Conservation (phyloP, 2,888 invertebrate species). For the Nymphalis c-album region DNA sequence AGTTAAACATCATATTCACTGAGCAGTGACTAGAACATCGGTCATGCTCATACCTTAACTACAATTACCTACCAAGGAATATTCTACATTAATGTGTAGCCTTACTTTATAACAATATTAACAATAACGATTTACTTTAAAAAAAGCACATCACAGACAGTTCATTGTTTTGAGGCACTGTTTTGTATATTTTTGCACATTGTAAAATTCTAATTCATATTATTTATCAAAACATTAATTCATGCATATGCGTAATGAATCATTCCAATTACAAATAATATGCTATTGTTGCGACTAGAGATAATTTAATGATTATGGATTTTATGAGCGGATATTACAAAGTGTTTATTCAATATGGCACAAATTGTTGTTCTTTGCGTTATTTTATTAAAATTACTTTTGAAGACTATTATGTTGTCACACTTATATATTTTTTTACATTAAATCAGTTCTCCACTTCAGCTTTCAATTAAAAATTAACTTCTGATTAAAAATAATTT, state of each 20-base stretch:
- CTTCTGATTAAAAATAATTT: not conserved
- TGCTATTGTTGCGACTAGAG: too few species aligned
- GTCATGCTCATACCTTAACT: conserved; percentile 34
- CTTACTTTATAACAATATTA: conserved; percentile 35
- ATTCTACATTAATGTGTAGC: conserved; percentile 35
- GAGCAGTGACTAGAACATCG: conserved; percentile 43
- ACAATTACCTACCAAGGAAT: conserved; percentile 37
- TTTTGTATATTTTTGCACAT: conserved; percentile 7
- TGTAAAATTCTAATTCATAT: not conserved
- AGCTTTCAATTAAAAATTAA: not conserved
- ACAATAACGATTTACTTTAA: conserved; percentile 38
- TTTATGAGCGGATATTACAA: not conserved
- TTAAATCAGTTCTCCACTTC: too few species aligned
- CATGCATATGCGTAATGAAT: too few species aligned
- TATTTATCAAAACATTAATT: not conserved
- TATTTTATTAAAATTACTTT: not conserved
- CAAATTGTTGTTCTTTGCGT: not conserved
- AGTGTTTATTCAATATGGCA: not conserved
- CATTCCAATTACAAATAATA: too few species aligned
- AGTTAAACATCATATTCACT: conserved; percentile 26
- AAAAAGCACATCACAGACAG: conserved; percentile 45
- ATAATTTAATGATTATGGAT: too few species aligned
- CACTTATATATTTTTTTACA: too few species aligned
- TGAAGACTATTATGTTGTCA: not conserved
- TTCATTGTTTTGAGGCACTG: conserved; percentile 46